Percentiles rank a stretch among this genome's conserved stretches.
phyloP scores from a whole-genome alignment of 2,888 invertebrate species.

The Copidosoma aretas region DNA sequence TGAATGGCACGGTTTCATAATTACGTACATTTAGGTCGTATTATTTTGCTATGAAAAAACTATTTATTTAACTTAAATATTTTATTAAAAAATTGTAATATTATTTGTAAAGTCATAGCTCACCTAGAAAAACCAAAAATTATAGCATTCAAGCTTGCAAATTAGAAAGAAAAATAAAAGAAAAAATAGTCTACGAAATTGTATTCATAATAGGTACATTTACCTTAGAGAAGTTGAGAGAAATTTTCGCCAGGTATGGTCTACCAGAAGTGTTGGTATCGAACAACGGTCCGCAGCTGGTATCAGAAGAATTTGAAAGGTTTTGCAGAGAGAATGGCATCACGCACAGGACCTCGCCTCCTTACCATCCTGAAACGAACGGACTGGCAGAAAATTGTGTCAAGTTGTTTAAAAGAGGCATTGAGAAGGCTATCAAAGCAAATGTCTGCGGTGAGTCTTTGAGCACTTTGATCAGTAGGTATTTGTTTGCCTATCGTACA shows the following conservation, averaged over 20 bases:
- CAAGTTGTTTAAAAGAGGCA: neutral
- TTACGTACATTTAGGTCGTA: no score
- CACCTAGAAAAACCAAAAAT: no score
- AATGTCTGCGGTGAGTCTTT: neutral
- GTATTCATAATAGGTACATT: no score
- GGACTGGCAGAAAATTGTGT: neutral
- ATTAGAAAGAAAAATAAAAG: no score
- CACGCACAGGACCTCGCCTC: neutral
- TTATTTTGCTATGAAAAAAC: no score
- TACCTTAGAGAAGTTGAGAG: neutral
- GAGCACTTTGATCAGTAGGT: neutral
- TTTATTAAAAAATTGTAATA: no score
- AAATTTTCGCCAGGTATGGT: neutral
- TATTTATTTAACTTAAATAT: no score
- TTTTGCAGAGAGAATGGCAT: neutral
- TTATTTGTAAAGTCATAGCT: no score
- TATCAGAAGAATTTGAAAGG: neutral
- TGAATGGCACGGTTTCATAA: no score
- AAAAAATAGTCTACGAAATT: no score
- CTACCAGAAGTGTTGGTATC: neutral
- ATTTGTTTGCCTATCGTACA: neutral
- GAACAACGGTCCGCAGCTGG: neutral
- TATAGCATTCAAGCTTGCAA: no score
- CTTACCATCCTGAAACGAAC: neutral
- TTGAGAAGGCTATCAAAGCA: neutral